phyloP scores from a whole-genome alignment of 2,113 vertebrate genomes.

The Bagarius yarrelli region DNA sequence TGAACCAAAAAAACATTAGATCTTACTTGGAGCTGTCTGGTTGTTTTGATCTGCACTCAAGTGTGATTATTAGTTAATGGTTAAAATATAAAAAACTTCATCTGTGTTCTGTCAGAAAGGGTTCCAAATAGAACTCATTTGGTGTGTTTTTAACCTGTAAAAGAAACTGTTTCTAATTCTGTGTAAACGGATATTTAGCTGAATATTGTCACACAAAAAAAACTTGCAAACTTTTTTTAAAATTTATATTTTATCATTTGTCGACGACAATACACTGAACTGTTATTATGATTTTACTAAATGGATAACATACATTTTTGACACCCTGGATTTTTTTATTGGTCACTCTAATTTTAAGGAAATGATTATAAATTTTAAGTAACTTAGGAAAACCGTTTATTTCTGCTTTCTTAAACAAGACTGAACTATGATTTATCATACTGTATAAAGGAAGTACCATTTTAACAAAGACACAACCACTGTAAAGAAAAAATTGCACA shows the following conservation, averaged over 20 bases:
- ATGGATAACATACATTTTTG: background rate
- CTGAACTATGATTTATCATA: background rate
- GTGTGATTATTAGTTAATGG: background rate
- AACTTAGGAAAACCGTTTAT: background rate
- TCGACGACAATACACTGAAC: background rate
- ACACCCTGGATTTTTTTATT: background rate
- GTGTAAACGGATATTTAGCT: background rate
- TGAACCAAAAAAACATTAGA: background rate
- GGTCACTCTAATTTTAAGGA: background rate
- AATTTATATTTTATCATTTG: conserved; percentile 5
- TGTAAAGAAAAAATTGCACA: conserved; percentile 42
- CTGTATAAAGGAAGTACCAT: conserved; percentile 26
- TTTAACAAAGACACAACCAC: conserved; percentile 7
- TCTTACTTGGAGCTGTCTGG: background rate
- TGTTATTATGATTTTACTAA: background rate
- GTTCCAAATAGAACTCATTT: background rate
- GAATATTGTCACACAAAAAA: background rate
- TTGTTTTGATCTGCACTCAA: background rate
- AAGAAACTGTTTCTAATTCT: background rate
- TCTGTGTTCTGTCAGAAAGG: background rate
- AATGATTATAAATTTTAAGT: background rate
- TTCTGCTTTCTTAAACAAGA: background rate
- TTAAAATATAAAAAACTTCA: background rate
- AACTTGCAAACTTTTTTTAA: background rate
- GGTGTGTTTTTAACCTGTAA: background rate